Evolutionary conservation across 2,888 invertebrate species (phyloP), one percentile per base, ranked within the genome.

Genomic region (Anthophora plumipes): DNA sequence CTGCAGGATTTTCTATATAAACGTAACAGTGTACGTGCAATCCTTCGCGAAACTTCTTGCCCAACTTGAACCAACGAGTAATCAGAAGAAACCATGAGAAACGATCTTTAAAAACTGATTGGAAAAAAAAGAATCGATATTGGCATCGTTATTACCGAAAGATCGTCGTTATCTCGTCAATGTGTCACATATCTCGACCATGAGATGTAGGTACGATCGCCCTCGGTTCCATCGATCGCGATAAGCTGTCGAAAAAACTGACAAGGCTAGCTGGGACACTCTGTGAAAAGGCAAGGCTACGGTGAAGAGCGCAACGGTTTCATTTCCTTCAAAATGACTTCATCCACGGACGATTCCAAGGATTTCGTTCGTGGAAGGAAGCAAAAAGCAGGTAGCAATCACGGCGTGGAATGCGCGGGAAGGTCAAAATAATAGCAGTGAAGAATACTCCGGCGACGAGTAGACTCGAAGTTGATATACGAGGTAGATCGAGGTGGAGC

Each of bases 311-410:
- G 22, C 46, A 59, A 64, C 52, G 57, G 68, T 76, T 75, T 79
- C 80, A 67, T 67, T 31, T 67, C 79, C 55, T 67, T 59, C 76
- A 46, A 84, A 84, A 87, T 87, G 87, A 88, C 86, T 87, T 88
- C 80, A 87, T 87, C 78, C 81, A 60, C 67, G 64, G 74, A 61
- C 84, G 80, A 81, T 84, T 84, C 83, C 88, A 87, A 88, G 87
- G 87, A 87, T 86, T 80, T 82, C 59, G 64, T 78, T 75, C 71
- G 59, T 67, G 81, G 83, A 63, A 86, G 74, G 85, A 85, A 80
- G 78, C 83, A 85, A 87, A 83, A 88, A 88, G 72, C 81, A 82
- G 77, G 82, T 73, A 84, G 85, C 82, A 83, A 82, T 88, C 84
- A 75, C 77, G 75, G 12, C 22, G 73, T 68, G 84, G 85, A 84